Percentiles rank a stretch among this genome's conserved stretches.
These are phyloP conservation scores for Corythornis madagascariensis DNA, from an alignment of 2,113 vertebrate genomes.

Conservation along the genomic window DNA sequence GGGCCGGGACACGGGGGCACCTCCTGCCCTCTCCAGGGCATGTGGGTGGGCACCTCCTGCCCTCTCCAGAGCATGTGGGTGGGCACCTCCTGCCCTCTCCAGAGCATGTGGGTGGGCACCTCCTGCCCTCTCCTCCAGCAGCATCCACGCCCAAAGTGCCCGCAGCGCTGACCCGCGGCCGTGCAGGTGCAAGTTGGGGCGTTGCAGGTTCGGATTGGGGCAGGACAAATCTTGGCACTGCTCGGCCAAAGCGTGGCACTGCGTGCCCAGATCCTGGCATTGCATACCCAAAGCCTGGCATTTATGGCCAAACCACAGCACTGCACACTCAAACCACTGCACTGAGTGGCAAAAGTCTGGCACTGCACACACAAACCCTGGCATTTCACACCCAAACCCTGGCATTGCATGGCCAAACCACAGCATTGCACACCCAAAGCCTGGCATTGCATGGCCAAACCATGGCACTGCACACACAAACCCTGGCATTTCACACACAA, in stretches of 20 bases:
- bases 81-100: not conserved
- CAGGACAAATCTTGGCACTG: not conserved
- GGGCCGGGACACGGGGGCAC: rapidly evolving
- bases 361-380: rapidly evolving
- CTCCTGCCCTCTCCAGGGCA: not conserved
- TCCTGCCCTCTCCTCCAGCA: not conserved
- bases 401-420: rapidly evolving
- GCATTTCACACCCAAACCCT: rapidly evolving
- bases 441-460: not conserved
- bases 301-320: no score
- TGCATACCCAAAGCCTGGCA: no score
- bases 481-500: not conserved
- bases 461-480: not conserved
- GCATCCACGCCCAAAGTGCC: not conserved
- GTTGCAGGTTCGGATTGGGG: not conserved
- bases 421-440: rapidly evolving
- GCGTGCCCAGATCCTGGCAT: rapidly evolving
- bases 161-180: not conserved
- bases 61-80: no score
- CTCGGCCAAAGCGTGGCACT: no score
- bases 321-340: not conserved
- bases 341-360: no score
- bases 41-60: no score
- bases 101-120: no score
- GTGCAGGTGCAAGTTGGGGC: rapidly evolving